Percentiles rank a stretch among this genome's conserved stretches.
phyloP scores from a whole-genome alignment of 2,797 vertebrate genomes.

The Etheostoma nigrum region DNA sequence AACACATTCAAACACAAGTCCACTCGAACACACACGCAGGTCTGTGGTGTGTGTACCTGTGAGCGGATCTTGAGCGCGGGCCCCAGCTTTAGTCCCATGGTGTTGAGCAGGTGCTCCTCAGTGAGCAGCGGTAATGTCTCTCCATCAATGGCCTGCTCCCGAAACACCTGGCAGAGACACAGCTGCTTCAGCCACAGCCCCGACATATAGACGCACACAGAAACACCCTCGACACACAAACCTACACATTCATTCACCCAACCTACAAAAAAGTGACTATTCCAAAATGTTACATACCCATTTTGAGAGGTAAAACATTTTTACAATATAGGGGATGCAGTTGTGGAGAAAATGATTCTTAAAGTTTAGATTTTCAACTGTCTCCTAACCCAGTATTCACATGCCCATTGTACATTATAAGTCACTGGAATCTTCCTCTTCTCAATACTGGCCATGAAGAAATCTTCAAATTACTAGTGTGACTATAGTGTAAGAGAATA shows the following conservation, averaged over 20 bases:
- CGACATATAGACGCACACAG: slow-evolving; percentile 48
- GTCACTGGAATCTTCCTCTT: neutral
- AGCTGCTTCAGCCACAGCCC: slow-evolving; percentile 81
- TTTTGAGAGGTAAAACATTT: slow-evolving; percentile 10
- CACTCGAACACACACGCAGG: slow-evolving; percentile 53
- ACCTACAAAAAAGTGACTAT: slow-evolving; percentile 30
- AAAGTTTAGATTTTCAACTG: neutral
- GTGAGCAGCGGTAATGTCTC: slow-evolving; percentile 97
- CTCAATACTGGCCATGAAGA: neutral
- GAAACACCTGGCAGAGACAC: slow-evolving; percentile 91
- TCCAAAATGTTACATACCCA: slow-evolving; percentile 31
- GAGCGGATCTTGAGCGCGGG: slow-evolving; percentile 97
- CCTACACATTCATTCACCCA: slow-evolving; percentile 47
- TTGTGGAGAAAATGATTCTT: neutral
- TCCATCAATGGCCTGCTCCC: slow-evolving; percentile 96
- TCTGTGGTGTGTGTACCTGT: slow-evolving; percentile 89
- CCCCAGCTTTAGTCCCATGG: slow-evolving; percentile 97
- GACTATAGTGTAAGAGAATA: neutral
- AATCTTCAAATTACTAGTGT: neutral
- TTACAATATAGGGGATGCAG: neutral
- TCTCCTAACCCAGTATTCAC: neutral
- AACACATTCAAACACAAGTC: slow-evolving; percentile 54
- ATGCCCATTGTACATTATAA: neutral
- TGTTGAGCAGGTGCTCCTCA: slow-evolving; percentile 96
- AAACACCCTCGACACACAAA: slow-evolving; percentile 33